Base-by-base conservation (phyloP, 2,797 vertebrate species). In the Steatocranus sp. region DNA sequence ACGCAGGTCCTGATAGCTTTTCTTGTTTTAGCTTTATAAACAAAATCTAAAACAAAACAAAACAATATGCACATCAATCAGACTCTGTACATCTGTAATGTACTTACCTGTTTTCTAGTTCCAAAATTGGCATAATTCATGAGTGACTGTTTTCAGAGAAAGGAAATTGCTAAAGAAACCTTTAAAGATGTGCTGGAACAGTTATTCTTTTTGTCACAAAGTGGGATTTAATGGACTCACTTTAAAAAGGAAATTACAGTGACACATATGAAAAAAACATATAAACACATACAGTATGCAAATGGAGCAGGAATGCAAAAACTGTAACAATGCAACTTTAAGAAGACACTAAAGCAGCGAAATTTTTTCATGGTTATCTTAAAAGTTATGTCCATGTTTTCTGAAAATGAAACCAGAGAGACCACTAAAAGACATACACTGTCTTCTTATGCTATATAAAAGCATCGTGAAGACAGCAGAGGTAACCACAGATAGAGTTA, bases 231-330 rank as follows among this genome's bases (percentile, higher is more conserved):
- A 43, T 36, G 7, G 41, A 17, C 36, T 84, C 48, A 78, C 88
- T 83, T 73, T 78, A n/a, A 76, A 82, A 81, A 86, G 80, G 58
- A 84, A 85, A 83, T 84, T 75, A 79, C 20, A 68, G 15, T 68
- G 63, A 43, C 68, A 73, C 17, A n/a, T 30, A 2, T 30, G 68
- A 34, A 4, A 61, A 30, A 48, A 18, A 6, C 2, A 48, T 25
- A 25, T 48, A 48, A 73, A 73, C 18, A 30, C 5, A 30, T 8
- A 73, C 41, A 73, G 66, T 12, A 48, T 12, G 25, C 68, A 30
- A 48, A 48, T 73, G 17, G 27, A 2, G 68, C 68, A 73, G 25
- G 68, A 48, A 46, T 12, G 25, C 66, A n/a, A 46, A 46, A 48
- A 8, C 68, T 76, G 79, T n/a, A 58, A 56, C 49, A 3, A 48